A percentile compares a stretch with the other conserved stretches of the same genome.
phyloP scores from a whole-genome alignment of 2,797 vertebrate species.

The Hippocampus kuda region DNA sequence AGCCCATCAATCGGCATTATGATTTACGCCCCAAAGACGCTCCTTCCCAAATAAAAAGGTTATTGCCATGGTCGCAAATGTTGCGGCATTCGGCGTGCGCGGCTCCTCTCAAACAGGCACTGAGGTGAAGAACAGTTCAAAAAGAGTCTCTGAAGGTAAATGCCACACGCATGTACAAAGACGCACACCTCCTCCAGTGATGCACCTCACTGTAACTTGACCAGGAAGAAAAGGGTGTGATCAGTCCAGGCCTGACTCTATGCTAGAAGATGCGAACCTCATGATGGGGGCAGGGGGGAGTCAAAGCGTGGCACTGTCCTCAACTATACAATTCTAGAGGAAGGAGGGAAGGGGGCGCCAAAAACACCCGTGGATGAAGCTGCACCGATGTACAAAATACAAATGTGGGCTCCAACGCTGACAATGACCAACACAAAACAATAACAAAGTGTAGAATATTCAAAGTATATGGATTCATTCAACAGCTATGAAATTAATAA shows the following conservation, averaged over 20 bases:
- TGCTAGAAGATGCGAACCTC: constrained; percentile 20
- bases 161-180: constrained; percentile 47
- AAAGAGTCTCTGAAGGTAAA: constrained; percentile 68
- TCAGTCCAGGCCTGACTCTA: constrained; percentile 16
- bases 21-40: constrained; percentile 3
- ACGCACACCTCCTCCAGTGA: neutral
- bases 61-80: constrained; percentile 69
- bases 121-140: constrained; percentile 84
- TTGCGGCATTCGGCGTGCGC: constrained; percentile 67
- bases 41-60: constrained; percentile 24
- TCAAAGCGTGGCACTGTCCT: constrained; percentile 46
- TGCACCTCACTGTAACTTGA: constrained; percentile 10
- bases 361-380: constrained; percentile 6
- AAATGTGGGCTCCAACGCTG: constrained; percentile 7
- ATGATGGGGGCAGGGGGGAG: neutral
- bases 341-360: neutral
- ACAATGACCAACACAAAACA: constrained; percentile 18
- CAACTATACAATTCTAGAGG: constrained; percentile 25
- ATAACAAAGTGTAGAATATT: constrained; percentile 27
- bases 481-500: constrained; percentile 36
- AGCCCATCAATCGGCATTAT: constrained; percentile 15
- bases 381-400: constrained; percentile 23
- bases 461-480: constrained; percentile 31
- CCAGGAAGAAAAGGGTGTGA: constrained; percentile 20
- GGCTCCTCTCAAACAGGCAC: constrained; percentile 79